These are phyloP conservation scores for Chrysopa pallens DNA, from an alignment of 1,140 invertebrate genomes.

Conservation along the genomic window DNA sequence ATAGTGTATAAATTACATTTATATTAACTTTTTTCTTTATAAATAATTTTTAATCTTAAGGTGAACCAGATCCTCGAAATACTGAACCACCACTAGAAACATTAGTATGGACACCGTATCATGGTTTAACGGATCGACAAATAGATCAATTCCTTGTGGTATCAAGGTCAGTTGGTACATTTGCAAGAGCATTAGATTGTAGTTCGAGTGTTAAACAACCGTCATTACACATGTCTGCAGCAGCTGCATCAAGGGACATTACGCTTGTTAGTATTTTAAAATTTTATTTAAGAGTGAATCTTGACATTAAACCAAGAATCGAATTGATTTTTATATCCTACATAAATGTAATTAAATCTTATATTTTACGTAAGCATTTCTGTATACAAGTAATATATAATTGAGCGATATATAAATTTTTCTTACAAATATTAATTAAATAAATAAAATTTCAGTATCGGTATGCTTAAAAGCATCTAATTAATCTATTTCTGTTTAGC, in stretches of 20 bases:
- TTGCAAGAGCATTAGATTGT: constrained; percentile 94
- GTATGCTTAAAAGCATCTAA: too few relatives aligned
- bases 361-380: too few relatives aligned
- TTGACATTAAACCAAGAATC: too few relatives aligned
- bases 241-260: constrained; percentile 94
- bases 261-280: constrained; percentile 48
- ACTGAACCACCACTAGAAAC: constrained; percentile 74
- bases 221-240: constrained; percentile 95
- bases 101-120: constrained; percentile 83
- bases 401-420: too few relatives aligned
- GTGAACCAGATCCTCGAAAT: constrained; percentile 29
- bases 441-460: too few relatives aligned
- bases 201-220: constrained; percentile 96
- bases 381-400: too few relatives aligned
- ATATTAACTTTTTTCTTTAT: constrained; percentile 6
- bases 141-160: constrained; percentile 98
- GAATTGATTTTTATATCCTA: too few relatives aligned
- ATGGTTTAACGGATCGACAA: constrained; percentile 80
- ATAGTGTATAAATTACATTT: too few relatives aligned
- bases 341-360: too few relatives aligned
- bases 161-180: constrained; percentile 93
- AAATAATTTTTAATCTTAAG: constrained; percentile 20
- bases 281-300: not conserved
- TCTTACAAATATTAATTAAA: too few relatives aligned
- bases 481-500: too few relatives aligned